Base-by-base conservation (phyloP, 1,140 invertebrate species). In the Zaprionus davidi region DNA sequence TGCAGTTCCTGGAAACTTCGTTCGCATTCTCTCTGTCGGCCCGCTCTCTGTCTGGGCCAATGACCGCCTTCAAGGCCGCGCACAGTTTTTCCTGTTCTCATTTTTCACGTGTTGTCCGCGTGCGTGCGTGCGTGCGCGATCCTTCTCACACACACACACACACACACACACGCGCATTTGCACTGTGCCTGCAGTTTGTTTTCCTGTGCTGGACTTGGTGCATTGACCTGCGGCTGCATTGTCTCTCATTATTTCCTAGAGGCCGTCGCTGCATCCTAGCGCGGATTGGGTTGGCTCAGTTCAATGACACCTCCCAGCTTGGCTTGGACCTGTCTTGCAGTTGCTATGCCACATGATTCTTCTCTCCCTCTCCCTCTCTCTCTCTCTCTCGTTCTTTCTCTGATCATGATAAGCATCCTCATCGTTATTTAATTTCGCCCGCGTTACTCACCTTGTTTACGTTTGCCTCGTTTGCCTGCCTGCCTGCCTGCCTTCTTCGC, bases 1-100 rank as follows among this genome's bases (percentile, higher is more conserved):
- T 20, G 41, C 79, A 83, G 82, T 86, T 86, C 82, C 82, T 87
- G 82, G 82, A 86, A 87, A 63, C 76, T 73, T 79, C 79, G 68
- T 13, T 44, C 68, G 28, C 79, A 66, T 36, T 63, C 64, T 20
- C 31, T 28, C 26, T 26, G 34, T 22, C n/a, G 6, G 17, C 9
- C 46, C 28, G 51, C 49, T 9, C 62, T 60, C 65, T 63, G 64
- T 72, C 76, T 67, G 51, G 66, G 79, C 66, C 80, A 84, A 84
- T 73, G 83, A 86, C 84, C 79, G 72, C 26, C 13, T 34, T 56
- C 82, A 86, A 86, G 79, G 82, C 77, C 83, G 71, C 59, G 49
- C 28, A 56, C 79, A 82, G 79, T 87, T 86, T 38, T 82, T 82
- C 79, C 80, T 82, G 76, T 87, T 86, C 83, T 79, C 82, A 64